Evolutionary conservation across 2,113 vertebrate genomes (phyloP).

Genomic region (Scalopus aquaticus): DNA sequence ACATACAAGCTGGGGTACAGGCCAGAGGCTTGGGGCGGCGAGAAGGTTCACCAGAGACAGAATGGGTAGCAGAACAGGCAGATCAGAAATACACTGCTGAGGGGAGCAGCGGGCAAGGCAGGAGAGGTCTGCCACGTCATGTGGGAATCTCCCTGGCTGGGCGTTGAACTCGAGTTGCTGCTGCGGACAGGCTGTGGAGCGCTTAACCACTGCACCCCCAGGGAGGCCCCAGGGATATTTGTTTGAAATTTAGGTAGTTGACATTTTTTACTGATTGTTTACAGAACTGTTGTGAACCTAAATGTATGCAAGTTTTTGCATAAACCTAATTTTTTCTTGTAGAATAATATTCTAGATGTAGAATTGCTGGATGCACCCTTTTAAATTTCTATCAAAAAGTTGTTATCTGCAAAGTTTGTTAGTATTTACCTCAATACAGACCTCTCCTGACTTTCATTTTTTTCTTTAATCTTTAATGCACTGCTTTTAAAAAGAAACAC

Average conservation of each 20-base stretch:
- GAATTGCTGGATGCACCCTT: not conserved
- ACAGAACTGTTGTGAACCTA: not conserved
- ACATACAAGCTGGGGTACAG: no score
- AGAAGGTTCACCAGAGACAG: no score
- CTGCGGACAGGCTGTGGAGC: no score
- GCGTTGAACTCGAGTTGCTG: no score
- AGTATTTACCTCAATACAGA: not conserved
- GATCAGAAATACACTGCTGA: no score
- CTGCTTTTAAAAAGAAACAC: not conserved
- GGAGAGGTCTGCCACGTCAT: no score
- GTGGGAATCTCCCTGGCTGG: no score
- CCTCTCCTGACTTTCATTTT: not conserved
- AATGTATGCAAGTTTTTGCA: not conserved
- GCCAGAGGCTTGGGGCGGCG: no score
- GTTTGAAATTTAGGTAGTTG: slow-evolving; percentile 3
- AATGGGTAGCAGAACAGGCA: no score
- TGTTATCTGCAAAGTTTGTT: slow-evolving; percentile 18
- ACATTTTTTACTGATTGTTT: not conserved
- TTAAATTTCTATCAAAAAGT: not conserved
- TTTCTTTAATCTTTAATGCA: not conserved
- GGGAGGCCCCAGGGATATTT: no score
- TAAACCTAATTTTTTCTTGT: not conserved
- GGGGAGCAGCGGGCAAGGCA: no score
- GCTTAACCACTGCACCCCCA: no score
- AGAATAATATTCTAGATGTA: not conserved